Evolutionary conservation across 2,113 vertebrate species (phyloP).

Genomic region (Cephalopterus ornatus): DNA sequence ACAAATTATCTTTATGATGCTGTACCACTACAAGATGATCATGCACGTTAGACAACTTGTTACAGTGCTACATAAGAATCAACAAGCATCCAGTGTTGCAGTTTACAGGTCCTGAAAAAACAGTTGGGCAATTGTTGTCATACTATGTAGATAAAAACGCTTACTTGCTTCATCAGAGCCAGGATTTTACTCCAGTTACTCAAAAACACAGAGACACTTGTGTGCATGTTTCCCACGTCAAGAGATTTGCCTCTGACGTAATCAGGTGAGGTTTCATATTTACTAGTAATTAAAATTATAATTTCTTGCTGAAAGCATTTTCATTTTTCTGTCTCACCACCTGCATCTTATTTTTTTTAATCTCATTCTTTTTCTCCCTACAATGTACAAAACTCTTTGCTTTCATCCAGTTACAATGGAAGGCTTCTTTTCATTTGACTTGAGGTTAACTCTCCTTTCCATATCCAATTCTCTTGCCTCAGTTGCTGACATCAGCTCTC

Average conservation of each 20-base stretch:
- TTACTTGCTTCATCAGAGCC: not conserved
- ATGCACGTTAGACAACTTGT: not conserved
- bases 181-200: not conserved
- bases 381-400: not conserved
- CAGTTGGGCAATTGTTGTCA: not conserved
- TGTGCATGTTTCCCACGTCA: not conserved
- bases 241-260: not conserved
- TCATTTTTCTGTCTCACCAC: not conserved
- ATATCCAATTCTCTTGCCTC: not conserved
- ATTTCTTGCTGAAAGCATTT: not conserved
- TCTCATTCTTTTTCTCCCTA: not conserved
- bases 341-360: not conserved
- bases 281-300: not conserved
- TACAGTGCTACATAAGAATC: fast-evolving
- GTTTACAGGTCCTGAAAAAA: not conserved
- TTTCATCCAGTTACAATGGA: not conserved
- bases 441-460: not conserved
- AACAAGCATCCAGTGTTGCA: not conserved
- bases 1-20: not conserved
- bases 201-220: not conserved
- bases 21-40: not conserved
- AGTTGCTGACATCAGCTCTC: not conserved
- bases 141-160: not conserved
- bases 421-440: not conserved
- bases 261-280: not conserved